phyloP scores from a whole-genome alignment of 1,140 invertebrate genomes.

The Tenebrio molitor region DNA sequence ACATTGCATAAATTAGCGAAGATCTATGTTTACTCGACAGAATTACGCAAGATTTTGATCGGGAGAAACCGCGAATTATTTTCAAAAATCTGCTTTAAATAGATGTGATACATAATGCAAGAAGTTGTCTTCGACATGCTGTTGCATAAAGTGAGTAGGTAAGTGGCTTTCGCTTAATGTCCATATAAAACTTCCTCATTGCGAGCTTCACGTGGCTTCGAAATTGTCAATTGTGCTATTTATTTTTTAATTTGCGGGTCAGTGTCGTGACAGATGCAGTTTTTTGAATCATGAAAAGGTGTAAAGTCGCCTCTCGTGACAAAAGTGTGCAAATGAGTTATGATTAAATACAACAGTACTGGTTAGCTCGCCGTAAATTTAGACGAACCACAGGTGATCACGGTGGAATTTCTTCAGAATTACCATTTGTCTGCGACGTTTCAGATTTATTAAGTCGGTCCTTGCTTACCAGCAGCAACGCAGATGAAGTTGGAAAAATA shows the following conservation, averaged over 20 bases:
- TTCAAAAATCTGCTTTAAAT: conserved; percentile 28
- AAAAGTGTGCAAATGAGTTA: neutral
- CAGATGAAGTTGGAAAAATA: too few relatives aligned
- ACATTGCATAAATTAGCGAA: conserved; percentile 11
- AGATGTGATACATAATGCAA: conserved; percentile 15
- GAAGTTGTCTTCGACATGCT: conserved; percentile 8
- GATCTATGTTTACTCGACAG: neutral
- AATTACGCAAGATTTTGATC: conserved; percentile 16
- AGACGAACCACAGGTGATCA: too few relatives aligned
- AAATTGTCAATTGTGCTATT: too few relatives aligned
- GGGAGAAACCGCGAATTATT: conserved; percentile 4
- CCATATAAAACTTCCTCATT: conserved; percentile 23
- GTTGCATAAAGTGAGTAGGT: conserved; percentile 11
- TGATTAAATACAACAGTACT: too few relatives aligned
- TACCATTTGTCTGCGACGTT: too few relatives aligned
- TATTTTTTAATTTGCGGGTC: too few relatives aligned
- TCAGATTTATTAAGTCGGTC: too few relatives aligned
- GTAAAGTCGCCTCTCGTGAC: neutral
- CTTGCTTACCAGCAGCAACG: too few relatives aligned
- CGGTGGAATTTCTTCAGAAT: too few relatives aligned
- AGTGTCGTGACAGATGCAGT: too few relatives aligned
- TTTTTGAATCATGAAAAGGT: neutral
- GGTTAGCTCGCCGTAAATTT: too few relatives aligned
- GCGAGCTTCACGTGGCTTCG: neutral
- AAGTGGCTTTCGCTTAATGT: conserved; percentile 7